Percentiles rank a stretch among this genome's conserved stretches.
Evolutionary conservation across 2,888 invertebrate species (phyloP).

Genomic region (Melanargia galathea): DNA sequence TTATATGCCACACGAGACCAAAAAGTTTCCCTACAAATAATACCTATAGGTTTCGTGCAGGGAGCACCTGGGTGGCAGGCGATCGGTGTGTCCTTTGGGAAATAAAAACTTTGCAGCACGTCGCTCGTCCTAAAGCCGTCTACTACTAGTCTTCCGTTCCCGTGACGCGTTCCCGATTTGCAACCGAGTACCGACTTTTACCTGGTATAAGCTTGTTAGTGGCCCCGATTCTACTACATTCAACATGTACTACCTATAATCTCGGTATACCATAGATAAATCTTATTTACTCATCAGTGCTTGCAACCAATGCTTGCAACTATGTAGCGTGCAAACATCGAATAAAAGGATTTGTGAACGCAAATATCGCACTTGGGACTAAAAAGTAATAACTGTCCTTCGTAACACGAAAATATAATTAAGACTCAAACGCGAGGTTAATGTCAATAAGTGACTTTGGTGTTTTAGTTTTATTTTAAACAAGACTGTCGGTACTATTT

Average conservation of each 20-base stretch:
- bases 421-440: neutral
- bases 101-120: conserved; percentile 82
- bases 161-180: conserved; percentile 75
- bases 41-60: conserved; percentile 72
- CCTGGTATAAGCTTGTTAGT: conserved; percentile 77
- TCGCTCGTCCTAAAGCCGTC: conserved; percentile 79
- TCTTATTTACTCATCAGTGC: too few species aligned
- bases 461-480: conserved; percentile 21
- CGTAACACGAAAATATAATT: conserved; percentile 4
- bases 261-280: too few species aligned
- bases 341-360: too few species aligned
- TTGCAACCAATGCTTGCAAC: too few species aligned
- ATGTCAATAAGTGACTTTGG: conserved; percentile 18
- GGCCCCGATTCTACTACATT: conserved; percentile 75
- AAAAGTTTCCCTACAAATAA: conserved; percentile 81
- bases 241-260: too few species aligned
- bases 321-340: conserved; percentile 58
- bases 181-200: conserved; percentile 67
- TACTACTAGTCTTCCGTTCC: conserved; percentile 67
- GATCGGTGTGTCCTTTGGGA: conserved; percentile 80
- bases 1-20: conserved; percentile 76
- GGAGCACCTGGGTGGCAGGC: conserved; percentile 78
- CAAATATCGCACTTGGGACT: too few species aligned
- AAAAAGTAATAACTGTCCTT: too few species aligned
- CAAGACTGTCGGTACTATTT: too few species aligned